Evolutionary conservation across 1,140 invertebrate species (phyloP), one percentile per base, ranked within the genome.

Genomic region (Hyphantria cunea): DNA sequence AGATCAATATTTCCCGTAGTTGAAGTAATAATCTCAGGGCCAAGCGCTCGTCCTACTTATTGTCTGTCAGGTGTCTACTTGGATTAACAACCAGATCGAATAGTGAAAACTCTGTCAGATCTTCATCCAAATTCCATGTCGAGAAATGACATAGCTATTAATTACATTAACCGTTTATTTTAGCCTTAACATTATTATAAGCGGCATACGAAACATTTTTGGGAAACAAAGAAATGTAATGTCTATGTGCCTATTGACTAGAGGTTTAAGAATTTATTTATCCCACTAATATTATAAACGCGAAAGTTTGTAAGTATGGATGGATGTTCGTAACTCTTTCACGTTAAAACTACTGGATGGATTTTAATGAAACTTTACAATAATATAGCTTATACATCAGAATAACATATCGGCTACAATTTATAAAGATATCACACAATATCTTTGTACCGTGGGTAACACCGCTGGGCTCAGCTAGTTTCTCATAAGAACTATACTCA

Each of bases 1-100:
- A 86, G 84, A 90, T 90, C 87, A 82, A 90, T 90, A 90, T 81
- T 86, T 78, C 76, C 80, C 78, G 79, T 83, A 81, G 80, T 77
- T 84, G 80, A 79, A 76, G 74, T 86, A 80, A 85, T 78, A 80
- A 76, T 77, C 63, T 80, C 76, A 76, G 78, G 76, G 81, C 68
- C 74, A 73, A 52, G 54, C 63, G 59, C 66, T 62, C 63, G 70
- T 64, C 72, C 54, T 67, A 62, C 71, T 59, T 55, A 55, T 25
- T 33, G 50, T 48, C 62, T 58, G 66, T 72, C 75, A 70, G 25
- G 50, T 64, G 54, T 25, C 17, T 25, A 5, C 17, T 25, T 25
- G 70, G 68, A 72, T 79, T 74, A 82, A 70, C 12, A 45, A 52
- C 53, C 48, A 45, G 9, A 67, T 61, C 68, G 41, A 51, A 74